phyloP scores from a whole-genome alignment of 2,888 invertebrate species.

The Ophion costatus region DNA sequence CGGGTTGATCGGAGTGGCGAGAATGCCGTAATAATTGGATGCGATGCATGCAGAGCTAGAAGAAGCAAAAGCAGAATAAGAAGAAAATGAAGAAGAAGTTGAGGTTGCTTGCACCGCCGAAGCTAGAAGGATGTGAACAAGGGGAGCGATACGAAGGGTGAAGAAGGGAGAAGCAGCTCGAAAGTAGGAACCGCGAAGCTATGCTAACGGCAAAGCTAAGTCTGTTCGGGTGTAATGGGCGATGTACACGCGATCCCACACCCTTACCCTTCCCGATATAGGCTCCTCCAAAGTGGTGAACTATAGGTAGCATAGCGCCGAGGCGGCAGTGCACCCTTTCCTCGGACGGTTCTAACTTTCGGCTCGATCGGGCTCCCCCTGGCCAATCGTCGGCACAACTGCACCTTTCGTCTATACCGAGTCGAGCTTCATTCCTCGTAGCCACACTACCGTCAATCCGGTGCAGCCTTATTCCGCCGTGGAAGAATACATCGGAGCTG shows the following conservation, averaged over 20 bases:
- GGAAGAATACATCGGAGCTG: conserved; percentile 69
- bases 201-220: conserved; percentile 75
- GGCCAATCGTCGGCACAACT: conserved; percentile 63
- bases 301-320: conserved; percentile 28
- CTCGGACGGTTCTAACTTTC: conserved; percentile 77
- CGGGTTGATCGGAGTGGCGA: conserved; percentile 70
- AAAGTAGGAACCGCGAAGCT: conserved; percentile 80
- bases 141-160: conserved; percentile 61
- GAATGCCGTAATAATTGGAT: conserved; percentile 66
- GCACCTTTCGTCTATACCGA: conserved; percentile 34
- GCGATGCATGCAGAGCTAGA: conserved; percentile 35
- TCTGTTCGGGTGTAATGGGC: conserved; percentile 81
- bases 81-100: conserved; percentile 47
- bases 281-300: conserved; percentile 32
- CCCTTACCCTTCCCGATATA: conserved; percentile 53
- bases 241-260: conserved; percentile 81
- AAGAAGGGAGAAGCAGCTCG: conserved; percentile 74
- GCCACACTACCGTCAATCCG: conserved; percentile 62
- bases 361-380: conserved; percentile 60
- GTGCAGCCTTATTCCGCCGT: conserved; percentile 65
- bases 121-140: conserved; percentile 50
- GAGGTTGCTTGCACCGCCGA: conserved; percentile 46
- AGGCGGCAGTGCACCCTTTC: conserved; percentile 38
- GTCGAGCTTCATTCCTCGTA: conserved; percentile 62
- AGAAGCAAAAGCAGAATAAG: conserved; percentile 51